phyloP scores from a whole-genome alignment of 2,113 vertebrate genomes.

The Tachycineta bicolor region DNA sequence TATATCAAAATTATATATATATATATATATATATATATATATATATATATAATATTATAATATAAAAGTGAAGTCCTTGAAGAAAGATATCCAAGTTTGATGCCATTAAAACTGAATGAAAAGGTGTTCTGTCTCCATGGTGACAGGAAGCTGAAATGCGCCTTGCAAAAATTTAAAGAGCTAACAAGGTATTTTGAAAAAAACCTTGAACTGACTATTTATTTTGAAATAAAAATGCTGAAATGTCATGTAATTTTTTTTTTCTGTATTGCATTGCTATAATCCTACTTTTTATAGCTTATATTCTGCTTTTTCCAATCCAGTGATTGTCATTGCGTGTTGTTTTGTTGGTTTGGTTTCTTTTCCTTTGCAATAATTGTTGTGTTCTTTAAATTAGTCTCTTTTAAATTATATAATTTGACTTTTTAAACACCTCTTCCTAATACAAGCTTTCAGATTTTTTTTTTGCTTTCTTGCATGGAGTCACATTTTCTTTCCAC shows the following conservation, averaged over 20 bases:
- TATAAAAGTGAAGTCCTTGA: background rate
- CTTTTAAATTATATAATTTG: background rate
- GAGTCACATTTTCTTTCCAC: background rate
- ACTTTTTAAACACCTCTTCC: background rate
- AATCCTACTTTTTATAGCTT: background rate
- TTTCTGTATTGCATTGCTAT: background rate
- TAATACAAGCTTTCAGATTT: background rate
- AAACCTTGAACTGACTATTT: background rate
- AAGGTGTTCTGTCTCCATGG: background rate
- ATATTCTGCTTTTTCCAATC: background rate
- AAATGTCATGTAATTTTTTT: background rate
- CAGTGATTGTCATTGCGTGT: background rate
- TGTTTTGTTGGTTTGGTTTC: accelerated
- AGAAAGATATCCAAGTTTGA: background rate
- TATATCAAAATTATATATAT: background rate
- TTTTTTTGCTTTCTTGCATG: background rate
- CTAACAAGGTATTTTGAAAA: background rate
- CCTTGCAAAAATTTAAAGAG: background rate
- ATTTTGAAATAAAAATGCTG: background rate
- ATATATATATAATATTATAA: background rate
- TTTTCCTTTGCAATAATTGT: background rate
- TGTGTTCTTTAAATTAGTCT: background rate
- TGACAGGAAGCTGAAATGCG: background rate
- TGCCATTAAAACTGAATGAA: background rate
- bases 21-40: background rate